These are phyloP conservation scores for Syngnathus acus DNA, from an alignment of 2,797 vertebrate species.

Conservation along the genomic window DNA sequence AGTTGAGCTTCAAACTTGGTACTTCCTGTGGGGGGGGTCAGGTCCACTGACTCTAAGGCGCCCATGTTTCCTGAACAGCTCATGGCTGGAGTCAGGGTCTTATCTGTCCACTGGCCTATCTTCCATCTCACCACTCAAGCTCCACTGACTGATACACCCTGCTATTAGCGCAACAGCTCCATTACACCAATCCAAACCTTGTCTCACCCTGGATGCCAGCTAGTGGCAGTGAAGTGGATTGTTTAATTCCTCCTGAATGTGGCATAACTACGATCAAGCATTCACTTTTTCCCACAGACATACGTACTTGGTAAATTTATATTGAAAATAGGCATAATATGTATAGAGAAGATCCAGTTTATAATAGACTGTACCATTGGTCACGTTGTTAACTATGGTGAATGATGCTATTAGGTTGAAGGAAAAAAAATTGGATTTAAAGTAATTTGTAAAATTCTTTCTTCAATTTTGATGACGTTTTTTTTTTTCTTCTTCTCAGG, in stretches of 20 bases:
- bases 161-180: slow-evolving; percentile 48
- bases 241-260: slow-evolving; percentile 35
- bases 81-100: slow-evolving; percentile 38
- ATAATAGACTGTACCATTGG: background rate
- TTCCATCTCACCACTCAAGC: slow-evolving; percentile 54
- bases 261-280: background rate
- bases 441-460: background rate
- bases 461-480: background rate
- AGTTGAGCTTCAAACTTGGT: slow-evolving; percentile 15
- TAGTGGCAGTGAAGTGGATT: slow-evolving; percentile 16
- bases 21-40: slow-evolving; percentile 30
- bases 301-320: background rate
- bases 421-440: no score
- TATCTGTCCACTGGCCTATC: slow-evolving; percentile 57
- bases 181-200: background rate
- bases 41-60: slow-evolving; percentile 18
- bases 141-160: slow-evolving; percentile 65
- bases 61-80: slow-evolving; percentile 46
- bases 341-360: background rate
- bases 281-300: background rate
- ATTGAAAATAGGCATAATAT: background rate
- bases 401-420: background rate
- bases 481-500: background rate
- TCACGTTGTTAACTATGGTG: no score
- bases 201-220: slow-evolving; percentile 16